These are phyloP conservation scores for Cyprinella venusta DNA, from an alignment of 2,797 vertebrate genomes.

Conservation along the genomic window DNA sequence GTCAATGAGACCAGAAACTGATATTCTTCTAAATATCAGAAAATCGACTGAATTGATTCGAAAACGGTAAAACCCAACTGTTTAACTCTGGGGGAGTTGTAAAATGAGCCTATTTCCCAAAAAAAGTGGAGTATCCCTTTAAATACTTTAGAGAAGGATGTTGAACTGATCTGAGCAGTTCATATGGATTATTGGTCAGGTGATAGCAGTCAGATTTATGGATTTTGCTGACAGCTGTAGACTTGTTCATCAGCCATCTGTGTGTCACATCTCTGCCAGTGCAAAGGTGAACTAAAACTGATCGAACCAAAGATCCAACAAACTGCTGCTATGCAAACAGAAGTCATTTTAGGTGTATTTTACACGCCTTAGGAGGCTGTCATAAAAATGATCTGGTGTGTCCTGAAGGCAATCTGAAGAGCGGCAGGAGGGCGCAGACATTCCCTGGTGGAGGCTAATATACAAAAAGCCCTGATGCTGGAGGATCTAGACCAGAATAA, in stretches of 20 bases:
- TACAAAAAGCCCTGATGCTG: constrained; percentile 3
- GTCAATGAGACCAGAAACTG: too few relatives aligned
- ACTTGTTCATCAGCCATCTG: constrained; percentile 2
- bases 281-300: constrained; percentile 26
- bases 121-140: neutral
- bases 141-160: neutral
- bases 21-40: too few relatives aligned
- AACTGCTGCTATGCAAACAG: constrained; percentile 43
- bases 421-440: neutral
- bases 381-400: constrained; percentile 55
- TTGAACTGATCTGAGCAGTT: neutral
- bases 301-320: constrained; percentile 53
- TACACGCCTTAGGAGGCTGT: constrained; percentile 50
- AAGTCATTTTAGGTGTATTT: constrained; percentile 41
- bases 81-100: too few relatives aligned
- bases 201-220: neutral
- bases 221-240: neutral
- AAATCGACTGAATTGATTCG: too few relatives aligned
- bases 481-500: constrained; percentile 7
- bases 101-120: too few relatives aligned
- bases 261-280: neutral
- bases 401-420: constrained; percentile 41
- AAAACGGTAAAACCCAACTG: too few relatives aligned
- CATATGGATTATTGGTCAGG: constrained; percentile 15
- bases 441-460: neutral